phyloP scores from a whole-genome alignment of 2,888 invertebrate genomes.

The Nymphalis urticae region DNA sequence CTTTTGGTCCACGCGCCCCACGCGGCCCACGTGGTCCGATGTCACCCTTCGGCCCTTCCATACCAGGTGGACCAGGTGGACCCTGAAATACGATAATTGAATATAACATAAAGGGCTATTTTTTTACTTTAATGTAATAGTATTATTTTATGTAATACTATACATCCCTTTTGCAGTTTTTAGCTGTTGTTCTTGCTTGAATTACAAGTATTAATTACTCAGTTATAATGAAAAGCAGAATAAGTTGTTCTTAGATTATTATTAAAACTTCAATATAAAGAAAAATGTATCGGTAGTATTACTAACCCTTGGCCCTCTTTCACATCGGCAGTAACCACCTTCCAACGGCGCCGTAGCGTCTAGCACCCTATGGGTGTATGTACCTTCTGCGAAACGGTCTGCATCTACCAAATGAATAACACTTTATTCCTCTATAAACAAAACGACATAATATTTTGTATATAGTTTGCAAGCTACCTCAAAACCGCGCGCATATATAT shows the following conservation, averaged over 20 bases:
- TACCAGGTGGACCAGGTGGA: conserved; percentile 82
- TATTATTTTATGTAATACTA: too few relatives aligned
- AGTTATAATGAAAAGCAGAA: too few relatives aligned
- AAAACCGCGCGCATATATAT: too few relatives aligned
- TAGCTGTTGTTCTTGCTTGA: too few relatives aligned
- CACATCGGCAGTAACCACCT: conserved; percentile 83
- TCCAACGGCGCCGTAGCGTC: conserved; percentile 83
- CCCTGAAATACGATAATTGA: conserved; percentile 58
- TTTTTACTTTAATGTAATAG: too few relatives aligned
- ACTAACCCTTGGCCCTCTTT: conserved; percentile 84
- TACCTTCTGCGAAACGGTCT: conserved; percentile 68
- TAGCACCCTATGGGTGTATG: conserved; percentile 78
- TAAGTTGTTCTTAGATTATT: too few relatives aligned
- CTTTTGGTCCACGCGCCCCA: conserved; percentile 83
- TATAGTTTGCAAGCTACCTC: too few relatives aligned
- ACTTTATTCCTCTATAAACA: not conserved
- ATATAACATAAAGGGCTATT: too few relatives aligned
- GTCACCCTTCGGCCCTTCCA: conserved; percentile 83
- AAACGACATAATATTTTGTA: too few relatives aligned
- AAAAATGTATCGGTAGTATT: not conserved
- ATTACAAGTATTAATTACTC: too few relatives aligned
- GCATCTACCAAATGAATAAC: conserved; percentile 45
- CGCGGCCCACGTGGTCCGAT: conserved; percentile 80
- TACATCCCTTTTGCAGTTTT: too few relatives aligned
- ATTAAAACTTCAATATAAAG: not conserved